A percentile compares a stretch with the other conserved stretches of the same genome.
Evolutionary conservation across 2,888 invertebrate species (phyloP).

Genomic region (Papilio protenor): DNA sequence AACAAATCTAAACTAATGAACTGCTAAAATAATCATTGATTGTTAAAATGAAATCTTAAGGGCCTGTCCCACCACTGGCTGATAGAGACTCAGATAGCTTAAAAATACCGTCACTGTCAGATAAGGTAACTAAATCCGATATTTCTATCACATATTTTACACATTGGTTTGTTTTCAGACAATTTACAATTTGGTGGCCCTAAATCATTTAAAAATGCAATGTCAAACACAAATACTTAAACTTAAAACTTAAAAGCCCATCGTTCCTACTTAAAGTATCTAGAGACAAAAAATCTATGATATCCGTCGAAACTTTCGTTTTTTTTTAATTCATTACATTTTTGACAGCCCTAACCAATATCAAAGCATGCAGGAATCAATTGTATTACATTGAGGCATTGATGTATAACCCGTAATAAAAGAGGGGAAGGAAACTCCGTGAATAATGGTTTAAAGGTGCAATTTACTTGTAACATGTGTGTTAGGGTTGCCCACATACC

Average conservation of each 20-base stretch:
- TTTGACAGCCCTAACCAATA: conserved; percentile 19
- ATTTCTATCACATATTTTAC: too few relatives aligned
- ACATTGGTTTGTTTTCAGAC: too few relatives aligned
- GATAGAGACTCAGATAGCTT: too few relatives aligned
- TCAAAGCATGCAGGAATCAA: neutral
- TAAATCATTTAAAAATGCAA: too few relatives aligned
- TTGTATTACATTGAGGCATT: conserved; percentile 23
- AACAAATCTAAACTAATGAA: neutral
- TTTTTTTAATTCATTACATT: neutral
- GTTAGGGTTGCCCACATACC: neutral
- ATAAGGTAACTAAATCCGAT: too few relatives aligned
- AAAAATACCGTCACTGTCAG: too few relatives aligned
- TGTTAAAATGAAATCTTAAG: too few relatives aligned
- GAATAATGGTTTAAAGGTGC: conserved; percentile 22
- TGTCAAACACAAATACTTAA: too few relatives aligned
- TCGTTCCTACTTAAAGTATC: neutral
- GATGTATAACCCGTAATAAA: conserved; percentile 33
- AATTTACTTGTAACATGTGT: conserved; percentile 37
- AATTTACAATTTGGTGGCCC: too few relatives aligned
- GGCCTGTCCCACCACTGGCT: too few relatives aligned
- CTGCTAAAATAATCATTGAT: too few relatives aligned
- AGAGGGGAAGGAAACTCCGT: conserved; percentile 19
- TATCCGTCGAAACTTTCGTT: neutral
- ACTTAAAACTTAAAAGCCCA: too few relatives aligned
- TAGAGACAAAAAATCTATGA: neutral